Evolutionary conservation across 2,113 vertebrate genomes (phyloP), one percentile per base, ranked within the genome.

Genomic region (Benitochromis conjunctus): DNA sequence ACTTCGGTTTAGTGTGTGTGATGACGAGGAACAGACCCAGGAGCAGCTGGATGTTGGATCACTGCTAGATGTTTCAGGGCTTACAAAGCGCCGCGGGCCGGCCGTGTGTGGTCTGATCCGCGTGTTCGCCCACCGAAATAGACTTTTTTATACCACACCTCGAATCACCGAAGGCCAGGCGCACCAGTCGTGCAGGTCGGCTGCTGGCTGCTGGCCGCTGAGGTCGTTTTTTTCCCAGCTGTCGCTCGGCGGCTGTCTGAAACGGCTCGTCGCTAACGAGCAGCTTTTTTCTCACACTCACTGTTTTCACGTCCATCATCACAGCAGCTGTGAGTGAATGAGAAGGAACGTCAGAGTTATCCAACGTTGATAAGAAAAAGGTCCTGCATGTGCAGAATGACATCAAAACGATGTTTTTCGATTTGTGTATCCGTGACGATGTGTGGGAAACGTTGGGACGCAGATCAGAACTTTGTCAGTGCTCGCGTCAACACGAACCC

Each of bases 51-150:
- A 9, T 21, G 6, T 66, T 66, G 13, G 4, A 66, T 66, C 34
- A 48, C 43, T 4, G 5, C 12, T 48, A 13, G 62, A 3, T 1
- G n/a, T 13, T 0, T 66, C 62, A 21, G 62, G 62, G 19, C 34
- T 38, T 13, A 13, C 62, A 38, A 11, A 4, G 16, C 29, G 7
- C 29, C 3, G 5, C 3, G 5, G 16, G 58, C 58, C 5, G 1
- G 38, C 64, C 0, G 0, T 5, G 18, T 0, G 58, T 7, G 31
- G 60, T 64, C 18, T 31, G 4, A 2, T 36, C 31, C 9, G 0
- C 9, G 0, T 0, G 31, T 5, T 34, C 31, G 6, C 2, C 31
- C 31, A 34, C 31, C 16, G 5, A 48, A 16, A 2, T 41, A 11
- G 34, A 12, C 19, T 13, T 38, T 3, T 64, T 34, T 2, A 29